Percentiles rank a stretch among this genome's conserved stretches.
phyloP scores from a whole-genome alignment of 1,140 invertebrate genomes.

The Anoplophora glabripennis region DNA sequence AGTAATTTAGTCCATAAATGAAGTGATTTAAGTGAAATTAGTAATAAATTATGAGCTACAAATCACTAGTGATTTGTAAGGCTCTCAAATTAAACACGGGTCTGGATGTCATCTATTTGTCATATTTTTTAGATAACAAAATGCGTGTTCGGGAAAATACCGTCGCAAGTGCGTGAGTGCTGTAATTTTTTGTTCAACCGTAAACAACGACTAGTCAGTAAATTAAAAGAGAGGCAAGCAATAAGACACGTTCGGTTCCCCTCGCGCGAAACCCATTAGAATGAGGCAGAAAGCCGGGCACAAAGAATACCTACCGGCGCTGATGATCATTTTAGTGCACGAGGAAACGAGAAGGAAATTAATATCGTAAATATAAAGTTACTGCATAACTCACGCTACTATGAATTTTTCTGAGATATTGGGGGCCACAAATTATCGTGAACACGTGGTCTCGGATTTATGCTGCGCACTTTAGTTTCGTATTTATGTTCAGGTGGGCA shows the following conservation, averaged over 20 bases:
- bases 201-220: neutral
- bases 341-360: slow-evolving; percentile 43
- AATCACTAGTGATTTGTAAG: no score
- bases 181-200: neutral
- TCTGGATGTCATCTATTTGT: no score
- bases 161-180: neutral
- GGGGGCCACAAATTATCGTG: slow-evolving; percentile 43
- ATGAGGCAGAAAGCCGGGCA: neutral
- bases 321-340: slow-evolving; percentile 22
- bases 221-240: neutral
- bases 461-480: slow-evolving; percentile 38
- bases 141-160: no score
- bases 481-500: slow-evolving; percentile 44
- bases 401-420: slow-evolving; percentile 46
- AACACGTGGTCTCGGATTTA: slow-evolving; percentile 46
- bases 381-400: slow-evolving; percentile 42
- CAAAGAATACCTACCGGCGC: slow-evolving; percentile 10
- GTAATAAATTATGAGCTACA: no score
- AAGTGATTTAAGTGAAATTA: no score
- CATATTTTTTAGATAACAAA: no score
- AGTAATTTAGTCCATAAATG: no score
- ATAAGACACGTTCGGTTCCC: neutral
- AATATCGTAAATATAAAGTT: slow-evolving; percentile 49
- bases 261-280: neutral
- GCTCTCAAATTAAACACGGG: no score